Base-by-base conservation (phyloP, 2,888 invertebrate genomes). In the Epirrhoe tristata region DNA sequence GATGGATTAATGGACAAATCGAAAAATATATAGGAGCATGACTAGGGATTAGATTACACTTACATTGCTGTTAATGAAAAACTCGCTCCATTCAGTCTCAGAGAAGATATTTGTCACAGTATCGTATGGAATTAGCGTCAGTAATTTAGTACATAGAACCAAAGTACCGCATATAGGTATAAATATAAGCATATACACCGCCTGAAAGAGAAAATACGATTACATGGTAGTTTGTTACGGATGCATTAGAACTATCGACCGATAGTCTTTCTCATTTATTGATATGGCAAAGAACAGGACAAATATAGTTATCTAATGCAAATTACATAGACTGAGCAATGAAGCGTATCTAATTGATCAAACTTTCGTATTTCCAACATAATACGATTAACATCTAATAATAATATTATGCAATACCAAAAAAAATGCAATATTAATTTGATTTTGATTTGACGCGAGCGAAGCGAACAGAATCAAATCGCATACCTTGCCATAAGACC, bases 81-180 rank as follows among this genome's bases (percentile, higher is more conserved):
- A 98, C 82, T 98, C 97, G 74, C 94, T 95, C 96, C 98, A 98
- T 48, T 96, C 95, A 5, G 97, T 97, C 74, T 96, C 96, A 0
- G 96, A 95, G 84, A 98, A 97, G 58, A 97, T 94, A 76, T 96
- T 95, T 77, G 96, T 94, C 8, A 95, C 93, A 32, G 94, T 91
- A 70, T 95, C 95, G 62, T 95, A 94, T 0, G 96, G 96, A 79
- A 96, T 95, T 61, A 97, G 89, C n/a, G 96, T 96, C 57, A 97
- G 89, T 67, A 97, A 87, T 87, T 97, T 97, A 51, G 95, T 95
- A 83, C 96, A 96, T 24, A 97, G 89, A 36, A 97, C 94, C 57
- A 97, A 89, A 39, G 96, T 96, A 3, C 97, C 96, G 74, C 97
- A 94, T 53, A 98, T 94, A 4, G 98, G 98, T 69, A 97, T 87